Evolutionary conservation across 1,140 invertebrate species (phyloP).

Genomic region (Dinothrombium tinctorium): DNA sequence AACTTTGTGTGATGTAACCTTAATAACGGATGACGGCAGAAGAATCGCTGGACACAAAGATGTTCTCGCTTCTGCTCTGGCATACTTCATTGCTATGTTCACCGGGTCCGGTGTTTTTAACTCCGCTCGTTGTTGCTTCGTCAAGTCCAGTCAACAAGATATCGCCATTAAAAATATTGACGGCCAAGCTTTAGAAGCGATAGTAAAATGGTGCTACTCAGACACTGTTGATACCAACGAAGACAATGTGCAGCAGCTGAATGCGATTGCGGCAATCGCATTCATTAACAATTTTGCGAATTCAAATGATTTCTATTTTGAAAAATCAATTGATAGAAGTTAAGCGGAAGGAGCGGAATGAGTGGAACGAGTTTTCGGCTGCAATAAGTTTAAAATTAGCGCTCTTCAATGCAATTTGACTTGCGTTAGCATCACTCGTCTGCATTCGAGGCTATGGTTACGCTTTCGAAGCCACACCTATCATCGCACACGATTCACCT

Average conservation of each 20-base stretch:
- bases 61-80: conserved; percentile 69
- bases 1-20: conserved; percentile 62
- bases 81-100: conserved; percentile 96
- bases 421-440: too few relatives aligned
- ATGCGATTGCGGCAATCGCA: conserved; percentile 81
- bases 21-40: conserved; percentile 50
- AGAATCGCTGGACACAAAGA: conserved; percentile 74
- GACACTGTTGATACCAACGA: conserved; percentile 70
- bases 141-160: conserved; percentile 15
- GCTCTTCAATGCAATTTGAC: too few relatives aligned
- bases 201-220: conserved; percentile 76
- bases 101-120: conserved; percentile 69
- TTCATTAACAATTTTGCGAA: too few relatives aligned
- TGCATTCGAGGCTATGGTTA: too few relatives aligned
- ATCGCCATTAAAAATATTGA: conserved; percentile 65
- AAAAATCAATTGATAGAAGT: too few relatives aligned
- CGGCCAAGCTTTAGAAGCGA: conserved; percentile 42
- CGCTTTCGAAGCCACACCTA: too few relatives aligned
- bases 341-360: too few relatives aligned
- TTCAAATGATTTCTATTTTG: too few relatives aligned
- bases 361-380: too few relatives aligned
- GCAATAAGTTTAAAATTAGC: too few relatives aligned
- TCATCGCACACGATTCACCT: too few relatives aligned
- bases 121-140: too few relatives aligned
- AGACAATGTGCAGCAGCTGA: conserved; percentile 72